phyloP scores from a whole-genome alignment of 2,888 invertebrate species.

The Spialia ferax region DNA sequence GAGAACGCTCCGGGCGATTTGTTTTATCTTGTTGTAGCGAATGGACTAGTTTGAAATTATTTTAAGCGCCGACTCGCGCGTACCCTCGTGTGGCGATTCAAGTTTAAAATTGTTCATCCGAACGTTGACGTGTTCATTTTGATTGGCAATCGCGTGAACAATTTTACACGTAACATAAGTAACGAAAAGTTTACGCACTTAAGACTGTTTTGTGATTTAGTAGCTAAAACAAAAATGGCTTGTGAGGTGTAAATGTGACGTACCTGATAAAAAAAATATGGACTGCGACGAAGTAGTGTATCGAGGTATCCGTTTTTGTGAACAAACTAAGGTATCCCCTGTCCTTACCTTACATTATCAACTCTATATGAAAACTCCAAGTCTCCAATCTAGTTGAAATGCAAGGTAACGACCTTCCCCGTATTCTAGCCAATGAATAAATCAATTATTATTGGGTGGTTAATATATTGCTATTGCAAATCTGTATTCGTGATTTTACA shows the following conservation, averaged over 20 bases:
- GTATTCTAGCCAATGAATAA: conserved; percentile 30
- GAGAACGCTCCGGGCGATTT: conserved; percentile 69
- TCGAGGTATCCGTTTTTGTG: conserved; percentile 30
- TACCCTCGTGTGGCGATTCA: conserved; percentile 40
- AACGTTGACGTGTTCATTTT: conserved; percentile 24
- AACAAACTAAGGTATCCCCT: conserved; percentile 14
- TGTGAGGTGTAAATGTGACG: conserved; percentile 39
- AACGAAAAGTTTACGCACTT: conserved; percentile 34
- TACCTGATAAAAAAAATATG: conserved; percentile 39
- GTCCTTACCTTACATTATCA: neutral
- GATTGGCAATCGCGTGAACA: conserved; percentile 29
- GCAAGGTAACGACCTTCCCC: conserved; percentile 19
- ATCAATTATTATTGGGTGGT: conserved; percentile 40
- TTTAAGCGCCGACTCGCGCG: conserved; percentile 62
- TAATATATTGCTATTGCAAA: conserved; percentile 41
- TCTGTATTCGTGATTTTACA: conserved; percentile 39
- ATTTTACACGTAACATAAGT: conserved; percentile 27
- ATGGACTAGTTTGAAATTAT: conserved; percentile 70
- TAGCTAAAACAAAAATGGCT: conserved; percentile 33
- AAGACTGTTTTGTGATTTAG: conserved; percentile 36
- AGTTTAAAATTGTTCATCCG: conserved; percentile 31
- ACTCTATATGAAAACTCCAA: conserved; percentile 8
- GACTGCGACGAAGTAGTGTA: conserved; percentile 22
- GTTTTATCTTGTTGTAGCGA: conserved; percentile 78
- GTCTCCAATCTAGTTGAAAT: neutral